Conservation (phyloP, 2,888 invertebrate species). For the Caenorhabditis sp. region DNA sequence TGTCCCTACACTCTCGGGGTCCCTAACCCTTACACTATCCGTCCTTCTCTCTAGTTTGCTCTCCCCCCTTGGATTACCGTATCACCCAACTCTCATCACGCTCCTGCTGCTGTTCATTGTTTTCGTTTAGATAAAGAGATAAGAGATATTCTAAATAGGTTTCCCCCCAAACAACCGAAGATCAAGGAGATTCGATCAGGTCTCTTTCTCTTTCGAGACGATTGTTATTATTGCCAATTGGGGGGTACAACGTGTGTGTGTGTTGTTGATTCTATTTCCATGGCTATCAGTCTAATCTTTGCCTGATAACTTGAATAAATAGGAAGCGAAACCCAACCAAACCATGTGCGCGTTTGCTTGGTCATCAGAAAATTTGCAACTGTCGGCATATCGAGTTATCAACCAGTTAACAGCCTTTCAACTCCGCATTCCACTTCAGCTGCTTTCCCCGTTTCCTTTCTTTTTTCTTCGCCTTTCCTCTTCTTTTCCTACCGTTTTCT, state of each 20-base stretch:
- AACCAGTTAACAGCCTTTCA: not conserved
- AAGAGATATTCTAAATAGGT: slow-evolving; percentile 17
- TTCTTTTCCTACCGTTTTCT: not conserved
- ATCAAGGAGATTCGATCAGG: slow-evolving; percentile 32
- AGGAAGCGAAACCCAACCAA: slow-evolving; percentile 4
- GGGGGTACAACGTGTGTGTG: slow-evolving; percentile 12
- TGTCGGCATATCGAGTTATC: slow-evolving; percentile 1
- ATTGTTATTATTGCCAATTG: slow-evolving; percentile 39
- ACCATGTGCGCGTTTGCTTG: slow-evolving; percentile 37
- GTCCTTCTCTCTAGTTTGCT: slow-evolving; percentile 1
- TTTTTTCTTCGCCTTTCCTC: not conserved
- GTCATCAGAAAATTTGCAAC: slow-evolving; percentile 48
- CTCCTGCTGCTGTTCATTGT: too few relatives aligned
- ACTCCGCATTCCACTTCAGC: not conserved
- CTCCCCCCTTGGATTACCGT: not conserved
- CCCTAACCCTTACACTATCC: not conserved
- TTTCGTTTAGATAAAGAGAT: slow-evolving; percentile 46
- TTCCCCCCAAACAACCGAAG: slow-evolving; percentile 35
- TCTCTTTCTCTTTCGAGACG: slow-evolving; percentile 42
- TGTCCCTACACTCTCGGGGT: not conserved
- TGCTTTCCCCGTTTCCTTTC: not conserved
- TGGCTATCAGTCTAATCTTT: slow-evolving; percentile 37
- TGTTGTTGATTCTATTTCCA: slow-evolving; percentile 39
- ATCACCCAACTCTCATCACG: too few relatives aligned
- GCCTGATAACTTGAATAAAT: slow-evolving; percentile 47